Percentiles rank a stretch among this genome's conserved stretches.
Conservation (phyloP, 2,888 invertebrate genomes). For the Dicyrtoma fusca region DNA sequence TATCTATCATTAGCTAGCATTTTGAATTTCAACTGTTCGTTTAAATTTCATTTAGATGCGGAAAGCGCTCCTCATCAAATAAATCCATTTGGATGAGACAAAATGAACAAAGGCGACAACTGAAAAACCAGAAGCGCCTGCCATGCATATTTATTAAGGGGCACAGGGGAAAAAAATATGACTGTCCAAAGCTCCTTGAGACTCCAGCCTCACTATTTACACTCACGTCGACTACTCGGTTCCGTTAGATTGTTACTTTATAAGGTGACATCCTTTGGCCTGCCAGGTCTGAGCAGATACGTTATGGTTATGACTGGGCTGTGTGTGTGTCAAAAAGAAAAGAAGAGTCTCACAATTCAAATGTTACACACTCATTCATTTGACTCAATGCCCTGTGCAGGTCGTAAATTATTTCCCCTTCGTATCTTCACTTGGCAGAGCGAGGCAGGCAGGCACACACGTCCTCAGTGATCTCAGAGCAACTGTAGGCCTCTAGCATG, state of each 20-base stretch:
- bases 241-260: not conserved
- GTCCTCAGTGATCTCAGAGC: not conserved
- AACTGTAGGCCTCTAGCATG: no score
- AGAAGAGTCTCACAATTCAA: slow-evolving; percentile 6
- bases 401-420: slow-evolving; percentile 30
- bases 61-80: slow-evolving; percentile 21
- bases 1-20: slow-evolving; percentile 23
- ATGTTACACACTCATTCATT: slow-evolving; percentile 13
- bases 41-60: slow-evolving; percentile 37
- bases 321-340: not conserved
- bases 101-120: slow-evolving; percentile 29
- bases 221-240: not conserved
- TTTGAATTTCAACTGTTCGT: slow-evolving; percentile 26
- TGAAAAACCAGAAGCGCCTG: slow-evolving; percentile 33
- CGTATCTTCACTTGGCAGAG: not conserved
- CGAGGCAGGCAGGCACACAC: no score
- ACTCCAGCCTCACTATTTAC: not conserved
- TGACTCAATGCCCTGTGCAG: slow-evolving; percentile 24
- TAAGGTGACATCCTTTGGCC: not conserved
- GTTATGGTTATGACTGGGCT: not conserved
- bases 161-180: slow-evolving; percentile 1
- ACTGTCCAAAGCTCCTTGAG: slow-evolving; percentile 4
- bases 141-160: slow-evolving; percentile 33
- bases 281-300: not conserved
- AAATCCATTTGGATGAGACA: slow-evolving; percentile 25